Evolutionary conservation across 37 sponge, comb jelly and placozoan species (phyloP), one percentile per base, ranked within the genome.

Genomic region (Cliona cf. orientalis): DNA sequence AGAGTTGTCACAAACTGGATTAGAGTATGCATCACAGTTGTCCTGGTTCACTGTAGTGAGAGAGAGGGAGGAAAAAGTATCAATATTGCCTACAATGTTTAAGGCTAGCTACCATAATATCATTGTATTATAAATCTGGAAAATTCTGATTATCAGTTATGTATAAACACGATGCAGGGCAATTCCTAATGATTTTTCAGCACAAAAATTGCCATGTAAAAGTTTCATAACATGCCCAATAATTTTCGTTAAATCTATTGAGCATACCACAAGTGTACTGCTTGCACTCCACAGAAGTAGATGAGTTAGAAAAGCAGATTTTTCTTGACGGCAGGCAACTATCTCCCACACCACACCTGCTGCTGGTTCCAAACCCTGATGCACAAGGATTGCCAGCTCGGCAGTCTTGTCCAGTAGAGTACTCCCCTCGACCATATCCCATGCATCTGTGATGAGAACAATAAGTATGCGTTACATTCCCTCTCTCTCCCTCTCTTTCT

Each of bases 181-280:
- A n/a, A n/a, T n/a, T n/a, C n/a, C n/a, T n/a, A n/a, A n/a, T n/a
- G n/a, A n/a, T n/a, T n/a, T n/a, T n/a, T n/a, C n/a, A n/a, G n/a
- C n/a, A n/a, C n/a, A n/a, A n/a, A n/a, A n/a, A n/a, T n/a, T n/a
- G n/a, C n/a, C n/a, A n/a, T n/a, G n/a, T n/a, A n/a, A n/a, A n/a
- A n/a, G n/a, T n/a, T n/a, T n/a, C n/a, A n/a, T n/a, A n/a, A n/a
- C n/a, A n/a, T n/a, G n/a, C n/a, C n/a, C n/a, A n/a, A n/a, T n/a
- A n/a, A n/a, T n/a, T n/a, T n/a, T n/a, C n/a, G n/a, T n/a, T n/a
- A n/a, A n/a, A n/a, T n/a, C n/a, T n/a, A n/a, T n/a, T n/a, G n/a
- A n/a, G n/a, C 53, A 19, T 43, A 85, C 86, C 86, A 69, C 86
- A 85, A 33, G 78, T 77, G 45, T 70, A 68, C 44, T 85, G 86